Percentiles rank a stretch among this genome's conserved stretches.
These are phyloP conservation scores for Schizopygopsis malacanthus DNA, from an alignment of 2,797 vertebrate species.

Conservation along the genomic window DNA sequence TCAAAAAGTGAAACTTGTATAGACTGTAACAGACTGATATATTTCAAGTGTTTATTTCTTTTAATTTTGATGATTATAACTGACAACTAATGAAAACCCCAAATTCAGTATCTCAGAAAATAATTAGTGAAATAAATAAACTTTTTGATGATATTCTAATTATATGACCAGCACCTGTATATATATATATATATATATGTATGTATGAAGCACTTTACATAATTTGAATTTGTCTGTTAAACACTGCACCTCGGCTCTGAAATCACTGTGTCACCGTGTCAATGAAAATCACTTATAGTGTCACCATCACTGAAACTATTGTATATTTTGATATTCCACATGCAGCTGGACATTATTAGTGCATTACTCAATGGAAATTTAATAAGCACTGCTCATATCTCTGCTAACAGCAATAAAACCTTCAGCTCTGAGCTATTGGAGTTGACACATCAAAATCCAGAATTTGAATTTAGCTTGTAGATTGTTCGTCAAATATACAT, in stretches of 20 bases:
- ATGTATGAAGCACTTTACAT: not conserved
- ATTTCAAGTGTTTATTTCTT: too few species aligned
- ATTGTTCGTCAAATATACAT: constrained; percentile 1
- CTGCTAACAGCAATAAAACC: constrained; percentile 14
- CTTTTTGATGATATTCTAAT: too few species aligned
- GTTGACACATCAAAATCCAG: not conserved
- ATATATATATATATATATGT: too few species aligned
- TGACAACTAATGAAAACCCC: too few species aligned
- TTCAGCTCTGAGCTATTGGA: constrained; percentile 6
- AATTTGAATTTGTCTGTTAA: not conserved
- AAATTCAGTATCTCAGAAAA: too few species aligned
- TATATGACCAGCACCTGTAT: too few species aligned
- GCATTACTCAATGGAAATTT: constrained; percentile 29
- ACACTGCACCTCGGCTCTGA: not conserved
- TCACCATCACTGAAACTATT: not conserved
- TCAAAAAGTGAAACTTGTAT: too few species aligned
- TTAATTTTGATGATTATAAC: too few species aligned
- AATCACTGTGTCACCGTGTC: not conserved
- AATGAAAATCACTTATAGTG: not conserved
- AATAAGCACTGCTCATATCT: constrained; percentile 30
- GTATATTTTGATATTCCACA: constrained; percentile 5
- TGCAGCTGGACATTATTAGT: constrained; percentile 12
- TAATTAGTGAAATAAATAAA: too few species aligned
- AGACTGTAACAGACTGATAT: too few species aligned
- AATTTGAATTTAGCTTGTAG: constrained; percentile 7